These are phyloP conservation scores for Eublepharis macularius DNA, from an alignment of 2,113 vertebrate genomes.

Conservation along the genomic window DNA sequence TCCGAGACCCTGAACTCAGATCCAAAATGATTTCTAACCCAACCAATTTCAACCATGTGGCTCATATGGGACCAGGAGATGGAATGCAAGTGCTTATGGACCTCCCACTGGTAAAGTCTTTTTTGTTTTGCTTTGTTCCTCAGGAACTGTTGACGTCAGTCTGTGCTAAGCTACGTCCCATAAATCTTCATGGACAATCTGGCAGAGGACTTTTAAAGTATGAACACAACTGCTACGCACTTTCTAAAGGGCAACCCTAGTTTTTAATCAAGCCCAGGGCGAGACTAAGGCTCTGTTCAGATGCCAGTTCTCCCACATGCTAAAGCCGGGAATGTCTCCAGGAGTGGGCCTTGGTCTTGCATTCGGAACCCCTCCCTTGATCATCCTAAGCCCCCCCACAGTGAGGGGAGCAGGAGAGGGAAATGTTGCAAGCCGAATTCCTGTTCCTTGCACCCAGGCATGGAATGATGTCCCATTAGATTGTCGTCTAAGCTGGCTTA, in stretches of 20 bases:
- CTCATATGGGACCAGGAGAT: constrained; percentile 98
- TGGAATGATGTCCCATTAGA: neutral
- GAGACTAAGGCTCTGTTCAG: neutral
- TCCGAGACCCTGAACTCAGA: constrained; percentile 91
- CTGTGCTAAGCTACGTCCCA: neutral
- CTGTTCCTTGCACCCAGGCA: neutral
- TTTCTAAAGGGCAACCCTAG: neutral
- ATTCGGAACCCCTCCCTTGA: neutral
- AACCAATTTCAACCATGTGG: constrained; percentile 98
- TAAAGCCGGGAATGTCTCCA: neutral
- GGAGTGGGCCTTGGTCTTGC: neutral
- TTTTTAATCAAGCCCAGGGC: neutral
- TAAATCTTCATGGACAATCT: too few relatives aligned
- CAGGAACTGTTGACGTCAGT: neutral
- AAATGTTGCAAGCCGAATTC: neutral
- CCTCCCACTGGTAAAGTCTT: constrained; percentile 89
- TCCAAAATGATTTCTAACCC: constrained; percentile 98
- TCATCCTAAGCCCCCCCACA: neutral
- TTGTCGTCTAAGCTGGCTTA: neutral
- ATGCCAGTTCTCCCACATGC: neutral
- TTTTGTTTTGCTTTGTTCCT: neutral
- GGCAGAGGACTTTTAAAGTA: neutral
- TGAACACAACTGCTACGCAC: neutral
- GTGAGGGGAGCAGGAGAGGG: neutral
- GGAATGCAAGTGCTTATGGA: constrained; percentile 99